These are phyloP conservation scores for Labeo rohita DNA, from an alignment of 2,113 vertebrate species.

Conservation along the genomic window DNA sequence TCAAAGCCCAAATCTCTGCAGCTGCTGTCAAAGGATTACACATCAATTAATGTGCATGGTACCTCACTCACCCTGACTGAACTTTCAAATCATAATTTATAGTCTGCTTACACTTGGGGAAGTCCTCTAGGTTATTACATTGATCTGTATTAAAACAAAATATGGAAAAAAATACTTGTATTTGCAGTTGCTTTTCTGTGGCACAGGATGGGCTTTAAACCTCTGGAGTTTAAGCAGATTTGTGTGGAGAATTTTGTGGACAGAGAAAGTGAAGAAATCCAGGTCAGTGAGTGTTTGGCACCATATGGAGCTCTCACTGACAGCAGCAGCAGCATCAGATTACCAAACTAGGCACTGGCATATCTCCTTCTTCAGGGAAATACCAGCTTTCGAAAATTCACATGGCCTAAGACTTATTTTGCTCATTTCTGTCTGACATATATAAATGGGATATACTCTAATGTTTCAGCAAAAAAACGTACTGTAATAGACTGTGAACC, in stretches of 20 bases:
- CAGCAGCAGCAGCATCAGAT: neutral
- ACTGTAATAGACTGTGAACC: neutral
- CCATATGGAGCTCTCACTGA: slow-evolving; percentile 39
- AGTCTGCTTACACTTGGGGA: neutral
- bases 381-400: neutral
- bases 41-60: neutral
- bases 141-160: neutral
- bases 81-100: slow-evolving; percentile 12
- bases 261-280: slow-evolving; percentile 19
- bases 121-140: neutral
- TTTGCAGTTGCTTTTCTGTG: neutral
- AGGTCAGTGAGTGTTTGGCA: slow-evolving; percentile 24
- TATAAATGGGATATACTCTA: neutral
- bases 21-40: neutral
- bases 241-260: slow-evolving; percentile 9
- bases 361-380: neutral
- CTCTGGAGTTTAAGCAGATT: slow-evolving; percentile 24
- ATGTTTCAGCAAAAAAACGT: neutral
- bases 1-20: neutral
- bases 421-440: neutral
- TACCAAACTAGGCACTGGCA: neutral
- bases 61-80: slow-evolving; percentile 1
- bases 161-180: neutral
- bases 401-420: neutral
- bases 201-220: neutral